phyloP scores from a whole-genome alignment of 1,140 invertebrate genomes.

The Apis laboriosa region DNA sequence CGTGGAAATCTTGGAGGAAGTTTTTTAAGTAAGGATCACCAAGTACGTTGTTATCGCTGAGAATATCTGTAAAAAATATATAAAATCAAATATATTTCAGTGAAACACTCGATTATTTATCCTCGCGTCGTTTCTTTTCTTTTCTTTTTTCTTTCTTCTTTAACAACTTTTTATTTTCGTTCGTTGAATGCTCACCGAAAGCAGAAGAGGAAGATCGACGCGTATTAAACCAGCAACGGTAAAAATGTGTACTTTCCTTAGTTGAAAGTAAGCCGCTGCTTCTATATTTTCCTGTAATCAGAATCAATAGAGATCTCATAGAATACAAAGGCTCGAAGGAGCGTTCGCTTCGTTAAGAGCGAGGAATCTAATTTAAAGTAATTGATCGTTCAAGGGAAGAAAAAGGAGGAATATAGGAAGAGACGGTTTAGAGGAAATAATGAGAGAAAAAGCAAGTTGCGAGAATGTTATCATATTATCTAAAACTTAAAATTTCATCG shows the following conservation, averaged over 20 bases:
- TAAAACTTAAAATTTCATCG: background rate
- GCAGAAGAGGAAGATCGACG: constrained; percentile 60
- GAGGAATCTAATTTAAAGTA: background rate
- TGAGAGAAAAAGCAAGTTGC: background rate
- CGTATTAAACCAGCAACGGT: constrained; percentile 52
- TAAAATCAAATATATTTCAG: background rate
- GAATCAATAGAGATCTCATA: background rate
- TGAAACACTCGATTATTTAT: constrained; percentile 9
- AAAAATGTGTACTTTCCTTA: constrained; percentile 53
- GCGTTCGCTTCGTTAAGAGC: background rate
- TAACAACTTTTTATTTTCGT: background rate
- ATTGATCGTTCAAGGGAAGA: background rate
- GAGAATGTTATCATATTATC: background rate
- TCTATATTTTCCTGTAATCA: constrained; percentile 59
- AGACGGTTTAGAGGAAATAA: background rate
- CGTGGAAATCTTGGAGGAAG: too few relatives aligned
- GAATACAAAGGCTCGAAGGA: background rate
- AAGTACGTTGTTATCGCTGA: constrained; percentile 64
- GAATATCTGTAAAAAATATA: constrained; percentile 57
- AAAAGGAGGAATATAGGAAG: background rate
- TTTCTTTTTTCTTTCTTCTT: background rate
- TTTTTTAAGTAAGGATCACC: constrained; percentile 61
- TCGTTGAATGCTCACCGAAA: constrained; percentile 42
- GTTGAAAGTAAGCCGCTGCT: constrained; percentile 58
- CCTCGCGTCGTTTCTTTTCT: background rate